Base-by-base conservation (phyloP, 2,888 invertebrate species). In the Polymixis flavicincta region DNA sequence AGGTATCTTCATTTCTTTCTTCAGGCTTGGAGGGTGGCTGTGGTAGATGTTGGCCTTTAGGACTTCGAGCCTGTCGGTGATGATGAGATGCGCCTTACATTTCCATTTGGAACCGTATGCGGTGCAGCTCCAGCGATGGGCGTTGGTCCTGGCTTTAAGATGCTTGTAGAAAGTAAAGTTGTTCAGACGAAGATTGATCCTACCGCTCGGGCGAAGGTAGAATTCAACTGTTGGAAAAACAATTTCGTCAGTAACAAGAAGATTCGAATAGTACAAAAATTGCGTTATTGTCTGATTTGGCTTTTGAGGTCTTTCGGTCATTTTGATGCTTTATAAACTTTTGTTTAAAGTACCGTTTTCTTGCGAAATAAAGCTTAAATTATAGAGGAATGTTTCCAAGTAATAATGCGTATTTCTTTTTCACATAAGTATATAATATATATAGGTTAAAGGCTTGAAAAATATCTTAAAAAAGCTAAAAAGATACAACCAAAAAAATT, bases 131-230 rank as follows among this genome's bases (percentile, higher is more conserved):
- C 95, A 96, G 28, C 95, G 94, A 55, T 94, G 91, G 1, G 95
- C 95, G 80, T 95, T 94, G 59, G 90, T 91, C 55, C 94, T 92
- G 0, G 95, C 94, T 76, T 94, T 95, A 48, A 95, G 85, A 74
- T 96, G 95, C 80, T 95, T 95, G 92, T 95, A 96, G 89, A 95
- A 96, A 0, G 94, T 95, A 72, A 93, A 95, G 77, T 94, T 92
- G 85, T 95, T 95, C n/a, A 96, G 83, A 6, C 95, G 95, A 3
- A 95, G 92, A 76, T 95, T 95, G 76, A 94, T 92, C 37, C 94
- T 92, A 8, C 95, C 95, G 69, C 91, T 95, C 28, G 95, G 94
- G 32, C 95, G 95, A n/a, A 93, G 90, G 83, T 94, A 94, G 85
- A 95, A 95, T 80, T 95, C 93, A 28, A 92, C 94, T 92, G 93